phyloP scores from a whole-genome alignment of 2,113 vertebrate species.

The Eurystomus gularis region DNA sequence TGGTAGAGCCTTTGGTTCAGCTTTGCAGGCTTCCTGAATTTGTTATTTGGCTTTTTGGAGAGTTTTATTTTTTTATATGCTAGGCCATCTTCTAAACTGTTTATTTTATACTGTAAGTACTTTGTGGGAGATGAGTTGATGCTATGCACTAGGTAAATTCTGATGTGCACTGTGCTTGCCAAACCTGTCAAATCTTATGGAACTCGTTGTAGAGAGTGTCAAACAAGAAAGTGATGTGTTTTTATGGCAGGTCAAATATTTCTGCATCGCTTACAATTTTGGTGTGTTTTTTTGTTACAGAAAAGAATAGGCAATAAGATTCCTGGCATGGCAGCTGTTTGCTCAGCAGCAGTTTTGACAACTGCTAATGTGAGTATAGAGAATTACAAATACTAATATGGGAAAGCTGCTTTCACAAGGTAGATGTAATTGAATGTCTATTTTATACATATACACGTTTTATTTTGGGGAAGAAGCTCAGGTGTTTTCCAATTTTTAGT shows the following conservation, averaged over 20 bases:
- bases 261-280: neutral
- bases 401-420: neutral
- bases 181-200: neutral
- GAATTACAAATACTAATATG: neutral
- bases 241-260: neutral
- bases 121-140: neutral
- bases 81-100: neutral
- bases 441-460: neutral
- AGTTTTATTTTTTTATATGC: neutral
- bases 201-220: neutral
- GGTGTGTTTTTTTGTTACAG: neutral
- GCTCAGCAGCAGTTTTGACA: neutral
- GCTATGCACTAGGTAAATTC: neutral
- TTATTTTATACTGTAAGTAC: neutral
- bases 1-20: neutral
- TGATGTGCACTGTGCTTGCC: neutral
- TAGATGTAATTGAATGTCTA: neutral
- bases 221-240: neutral
- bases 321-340: neutral
- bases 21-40: neutral
- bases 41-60: neutral
- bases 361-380: neutral
- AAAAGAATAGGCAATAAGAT: neutral
- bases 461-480: neutral
- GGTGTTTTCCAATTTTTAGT: neutral